Percentiles rank a stretch among this genome's conserved stretches.
phyloP scores from a whole-genome alignment of 2,888 invertebrate genomes.

The Phyllotreta cruciferae region DNA sequence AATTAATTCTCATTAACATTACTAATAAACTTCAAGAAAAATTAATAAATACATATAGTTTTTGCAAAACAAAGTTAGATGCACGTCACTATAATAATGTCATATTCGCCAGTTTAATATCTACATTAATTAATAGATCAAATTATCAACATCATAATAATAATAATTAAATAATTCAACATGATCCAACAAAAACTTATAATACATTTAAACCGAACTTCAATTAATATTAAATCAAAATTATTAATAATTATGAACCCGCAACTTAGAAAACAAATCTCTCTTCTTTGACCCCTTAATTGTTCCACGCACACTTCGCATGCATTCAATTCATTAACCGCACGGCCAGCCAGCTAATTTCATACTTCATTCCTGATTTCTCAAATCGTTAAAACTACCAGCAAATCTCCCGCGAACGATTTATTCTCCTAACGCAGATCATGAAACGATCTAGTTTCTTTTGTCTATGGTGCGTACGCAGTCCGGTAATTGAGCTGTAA shows the following conservation, averaged over 20 bases:
- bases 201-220: too few species aligned
- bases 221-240: too few species aligned
- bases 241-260: too few species aligned
- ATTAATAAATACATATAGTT: constrained; percentile 6
- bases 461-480: constrained; percentile 38
- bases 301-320: constrained; percentile 8
- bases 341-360: constrained; percentile 14
- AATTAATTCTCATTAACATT: constrained; percentile 1
- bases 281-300: background rate
- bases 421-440: constrained; percentile 21
- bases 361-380: constrained; percentile 12
- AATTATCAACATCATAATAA: too few species aligned
- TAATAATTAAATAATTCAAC: too few species aligned
- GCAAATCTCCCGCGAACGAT: constrained; percentile 19
- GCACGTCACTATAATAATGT: constrained; percentile 5
- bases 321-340: constrained; percentile 18
- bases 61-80: too few species aligned
- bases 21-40: constrained; percentile 15
- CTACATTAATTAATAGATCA: too few species aligned
- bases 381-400: constrained; percentile 27
- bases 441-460: constrained; percentile 27
- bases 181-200: too few species aligned
- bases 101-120: too few species aligned
- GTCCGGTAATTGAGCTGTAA: constrained; percentile 45
- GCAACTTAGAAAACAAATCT: background rate